Base-by-base conservation (phyloP, 1,140 invertebrate species). In the Diabrotica undecimpunctata region DNA sequence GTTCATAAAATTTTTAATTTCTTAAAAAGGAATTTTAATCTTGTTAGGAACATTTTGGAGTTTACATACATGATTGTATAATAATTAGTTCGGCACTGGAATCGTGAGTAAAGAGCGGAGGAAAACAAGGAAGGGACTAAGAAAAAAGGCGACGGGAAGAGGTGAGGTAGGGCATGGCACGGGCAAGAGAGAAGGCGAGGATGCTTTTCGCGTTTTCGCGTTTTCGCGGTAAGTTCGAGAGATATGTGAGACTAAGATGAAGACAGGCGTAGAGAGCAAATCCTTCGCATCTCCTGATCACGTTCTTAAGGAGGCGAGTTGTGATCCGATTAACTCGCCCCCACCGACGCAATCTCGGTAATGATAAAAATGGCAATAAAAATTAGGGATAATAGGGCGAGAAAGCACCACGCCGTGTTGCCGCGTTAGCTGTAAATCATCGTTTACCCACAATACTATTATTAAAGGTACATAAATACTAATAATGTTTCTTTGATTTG, bases 321-420 rank as follows among this genome's bases (percentile, higher is more conserved):
- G 70, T 77, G 75, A 77, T 77, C 75, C 75, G 75, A 77, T 77
- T 78, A 78, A 72, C 73, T 75, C 66, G 68, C 65, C 67, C 71
- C 65, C 74, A 74, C 72, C 70, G 71, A 72, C 63, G 72, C 73
- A 77, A 78, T 77, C 74, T 77, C 72, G 56, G 75, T 78, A 77
- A 78, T 78, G 75, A 77, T 75, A 75, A 74, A 77, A 78, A 77
- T 75, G 74, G 74, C 73, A 77, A 78, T 78, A 77, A 78, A 78
- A 77, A 78, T 77, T 77, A 75, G 72, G 75, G 75, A 75, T 75
- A 75, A 76, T 76, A 71, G 73, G 67, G 68, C 57, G 67, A 65
- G 66, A 61, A 62, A 68, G 65, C n/a, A 46, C 41, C n/a, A 8
- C 8, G n/a, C 41, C 8, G n/a, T n/a, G 41, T 46, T 46, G 41